Evolutionary conservation across 2,797 vertebrate species (phyloP).

Genomic region (Delichon dasypus): DNA sequence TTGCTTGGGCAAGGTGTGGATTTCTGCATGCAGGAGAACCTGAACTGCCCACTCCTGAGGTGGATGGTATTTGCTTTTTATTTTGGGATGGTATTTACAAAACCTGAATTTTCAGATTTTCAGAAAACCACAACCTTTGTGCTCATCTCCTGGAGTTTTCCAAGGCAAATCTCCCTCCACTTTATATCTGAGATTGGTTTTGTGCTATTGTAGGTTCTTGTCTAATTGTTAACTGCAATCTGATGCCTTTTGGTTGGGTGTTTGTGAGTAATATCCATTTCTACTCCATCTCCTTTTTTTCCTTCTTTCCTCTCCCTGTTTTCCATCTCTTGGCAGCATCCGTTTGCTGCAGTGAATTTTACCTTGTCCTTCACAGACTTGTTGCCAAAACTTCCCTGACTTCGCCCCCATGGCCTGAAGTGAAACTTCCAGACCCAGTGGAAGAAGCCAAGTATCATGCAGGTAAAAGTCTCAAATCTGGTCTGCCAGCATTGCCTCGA

Average conservation of each 20-base stretch:
- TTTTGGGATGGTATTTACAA: not conserved
- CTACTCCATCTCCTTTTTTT: not conserved
- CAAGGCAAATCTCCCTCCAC: not conserved
- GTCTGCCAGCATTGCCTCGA: accelerated
- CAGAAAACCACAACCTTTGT: not conserved
- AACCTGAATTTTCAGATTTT: not conserved
- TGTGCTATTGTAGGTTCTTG: not conserved
- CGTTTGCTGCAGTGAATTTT: not conserved
- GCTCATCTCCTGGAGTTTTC: not conserved
- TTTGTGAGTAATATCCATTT: not conserved
- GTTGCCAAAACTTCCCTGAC: conserved; percentile 86
- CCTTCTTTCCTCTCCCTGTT: not conserved
- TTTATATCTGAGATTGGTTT: not conserved
- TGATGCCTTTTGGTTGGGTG: not conserved
- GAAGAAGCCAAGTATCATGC: conserved; percentile 78
- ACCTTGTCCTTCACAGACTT: conserved; percentile 58
- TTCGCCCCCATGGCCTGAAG: conserved; percentile 85
- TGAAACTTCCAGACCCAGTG: conserved; percentile 52
- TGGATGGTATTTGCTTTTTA: not conserved
- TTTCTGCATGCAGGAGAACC: not conserved
- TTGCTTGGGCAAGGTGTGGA: not conserved
- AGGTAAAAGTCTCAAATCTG: conserved; percentile 53
- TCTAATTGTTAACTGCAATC: not conserved
- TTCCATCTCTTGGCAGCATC: not conserved
- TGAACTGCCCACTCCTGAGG: accelerated